Conservation (phyloP, 2,888 invertebrate species). For the Trachelus iudaicus region DNA sequence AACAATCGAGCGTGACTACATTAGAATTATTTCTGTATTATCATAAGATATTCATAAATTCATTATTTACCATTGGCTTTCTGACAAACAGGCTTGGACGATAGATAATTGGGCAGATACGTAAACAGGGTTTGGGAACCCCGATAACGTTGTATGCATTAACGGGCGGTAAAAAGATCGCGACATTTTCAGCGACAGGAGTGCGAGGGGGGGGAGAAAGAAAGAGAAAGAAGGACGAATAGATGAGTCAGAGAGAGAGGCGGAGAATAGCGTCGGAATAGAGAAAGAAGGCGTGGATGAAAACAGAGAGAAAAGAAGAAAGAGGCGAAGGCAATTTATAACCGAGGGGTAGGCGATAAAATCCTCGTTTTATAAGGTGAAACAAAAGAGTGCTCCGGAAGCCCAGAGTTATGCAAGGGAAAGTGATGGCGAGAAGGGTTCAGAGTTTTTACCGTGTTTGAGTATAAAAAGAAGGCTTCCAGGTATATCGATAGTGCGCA, state of each 20-base stretch:
- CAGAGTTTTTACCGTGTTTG: conserved; percentile 3
- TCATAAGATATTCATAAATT: not conserved
- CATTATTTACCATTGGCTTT: not conserved
- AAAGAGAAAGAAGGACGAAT: not conserved
- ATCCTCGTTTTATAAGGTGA: conserved; percentile 23
- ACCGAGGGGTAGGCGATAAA: conserved; percentile 15
- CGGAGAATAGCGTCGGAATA: not conserved
- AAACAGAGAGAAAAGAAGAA: conserved; percentile 3
- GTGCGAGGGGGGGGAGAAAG: not conserved
- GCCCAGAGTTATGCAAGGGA: conserved; percentile 1
- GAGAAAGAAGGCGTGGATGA: not conserved
- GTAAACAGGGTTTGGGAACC: not conserved
- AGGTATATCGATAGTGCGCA: not conserved
- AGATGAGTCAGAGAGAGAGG: not conserved
- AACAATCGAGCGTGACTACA: not conserved
- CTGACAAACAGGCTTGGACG: not conserved
- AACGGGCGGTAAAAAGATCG: not conserved
- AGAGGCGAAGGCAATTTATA: not conserved
- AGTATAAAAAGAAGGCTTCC: not conserved
- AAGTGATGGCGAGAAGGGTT: conserved; percentile 9
- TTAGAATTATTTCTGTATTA: not conserved
- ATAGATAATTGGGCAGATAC: not conserved
- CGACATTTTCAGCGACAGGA: not conserved
- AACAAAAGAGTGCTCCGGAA: conserved; percentile 17
- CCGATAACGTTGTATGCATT: not conserved